These are phyloP conservation scores for Drosophila lini DNA, from an alignment of 1,140 invertebrate genomes.

Conservation along the genomic window DNA sequence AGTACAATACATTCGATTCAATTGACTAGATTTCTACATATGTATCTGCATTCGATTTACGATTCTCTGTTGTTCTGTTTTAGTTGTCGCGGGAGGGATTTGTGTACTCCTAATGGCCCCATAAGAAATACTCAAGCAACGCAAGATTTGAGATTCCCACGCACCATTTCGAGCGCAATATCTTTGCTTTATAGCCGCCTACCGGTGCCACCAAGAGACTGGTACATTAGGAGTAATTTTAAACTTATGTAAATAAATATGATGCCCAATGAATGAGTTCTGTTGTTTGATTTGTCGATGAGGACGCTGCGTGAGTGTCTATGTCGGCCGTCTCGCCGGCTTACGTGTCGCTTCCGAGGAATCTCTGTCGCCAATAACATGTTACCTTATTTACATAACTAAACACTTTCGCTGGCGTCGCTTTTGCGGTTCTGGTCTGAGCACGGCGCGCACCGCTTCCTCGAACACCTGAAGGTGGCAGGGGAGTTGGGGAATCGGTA, in stretches of 20 bases:
- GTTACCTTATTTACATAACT: constrained; percentile 89
- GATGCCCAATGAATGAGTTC: constrained; percentile 61
- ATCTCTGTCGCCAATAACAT: constrained; percentile 53
- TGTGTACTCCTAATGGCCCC: constrained; percentile 27
- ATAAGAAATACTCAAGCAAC: not conserved
- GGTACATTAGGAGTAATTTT: constrained; percentile 35
- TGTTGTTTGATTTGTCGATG: constrained; percentile 51
- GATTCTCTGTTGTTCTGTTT: constrained; percentile 43
- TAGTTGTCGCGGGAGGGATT: constrained; percentile 68
- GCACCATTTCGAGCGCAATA: not conserved
- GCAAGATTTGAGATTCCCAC: not conserved
- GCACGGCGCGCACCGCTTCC: constrained; percentile 96
- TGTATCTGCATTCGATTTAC: constrained; percentile 66
- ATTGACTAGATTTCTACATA: constrained; percentile 81
- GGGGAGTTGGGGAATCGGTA: constrained; percentile 3
- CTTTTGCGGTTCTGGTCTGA: constrained; percentile 96
- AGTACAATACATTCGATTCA: constrained; percentile 81
- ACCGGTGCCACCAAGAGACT: constrained; percentile 7
- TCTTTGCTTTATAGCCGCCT: constrained; percentile 1
- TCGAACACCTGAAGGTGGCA: constrained; percentile 93
- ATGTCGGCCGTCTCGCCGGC: constrained; percentile 17
- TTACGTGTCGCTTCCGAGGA: constrained; percentile 52
- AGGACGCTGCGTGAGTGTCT: constrained; percentile 49
- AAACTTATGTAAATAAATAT: constrained; percentile 64
- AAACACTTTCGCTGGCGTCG: constrained; percentile 96